Evolutionary conservation across 2,888 invertebrate species (phyloP), one percentile per base, ranked within the genome.

Genomic region (Drosophila longiperda): DNA sequence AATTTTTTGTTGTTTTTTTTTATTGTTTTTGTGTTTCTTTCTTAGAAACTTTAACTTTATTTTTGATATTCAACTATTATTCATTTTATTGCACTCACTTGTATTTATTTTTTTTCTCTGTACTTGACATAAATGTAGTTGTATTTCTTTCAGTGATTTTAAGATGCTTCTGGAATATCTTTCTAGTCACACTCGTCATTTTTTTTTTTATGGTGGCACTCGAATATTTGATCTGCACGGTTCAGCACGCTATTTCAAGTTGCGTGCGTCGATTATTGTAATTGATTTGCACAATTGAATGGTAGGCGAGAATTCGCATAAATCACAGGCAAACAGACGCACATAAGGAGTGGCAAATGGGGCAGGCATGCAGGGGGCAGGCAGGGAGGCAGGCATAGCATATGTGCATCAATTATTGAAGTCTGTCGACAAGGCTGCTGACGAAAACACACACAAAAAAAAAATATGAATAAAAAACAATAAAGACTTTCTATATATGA

Each of bases 251-350:
- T 69, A 64, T 75, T 80, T 82, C 72, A 65, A 79, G 82, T 78
- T 76, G 80, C 80, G 75, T 75, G 78, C 78, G 69, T 77, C 87
- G 89, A 84, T 87, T 86, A 86, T 86, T 89, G 82, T 87, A 89
- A 87, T 87, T 87, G 89, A 87, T 89, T 89, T 88, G 83, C 79
- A 81, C 87, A 87, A 84, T 87, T 89, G 86, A 82, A 84, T 74
- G 83, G 72, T 73, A 80, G 86, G 80, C 88, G 88, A 82, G 88
- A 76, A 85, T 80, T 65, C 75, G 78, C 88, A 84, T 84, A 84
- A 87, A 84, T 84, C 84, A 87, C 70, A 80, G 66, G 64, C 62
- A 64, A 33, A 52, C 72, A 64, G 45, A 20, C 49, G 8, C 38
- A 9, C 45, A 45, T 23, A 45, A 8, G 29, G 26, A 26, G 29